phyloP scores from a whole-genome alignment of 2,113 vertebrate genomes.

The Gracilinanus agilis region DNA sequence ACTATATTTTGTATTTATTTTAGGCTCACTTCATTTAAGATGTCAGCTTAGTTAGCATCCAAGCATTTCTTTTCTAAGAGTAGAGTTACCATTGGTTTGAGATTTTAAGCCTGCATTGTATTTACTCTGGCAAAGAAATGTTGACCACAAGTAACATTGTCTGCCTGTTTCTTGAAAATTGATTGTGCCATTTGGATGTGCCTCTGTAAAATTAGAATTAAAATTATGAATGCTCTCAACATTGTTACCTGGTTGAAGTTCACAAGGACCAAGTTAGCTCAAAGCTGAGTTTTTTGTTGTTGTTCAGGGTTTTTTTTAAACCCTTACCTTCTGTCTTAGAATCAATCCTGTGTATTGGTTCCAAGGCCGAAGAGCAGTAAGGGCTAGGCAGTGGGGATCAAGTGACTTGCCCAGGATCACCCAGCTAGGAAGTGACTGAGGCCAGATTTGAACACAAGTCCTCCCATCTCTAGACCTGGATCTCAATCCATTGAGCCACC shows the following conservation, averaged over 20 bases:
- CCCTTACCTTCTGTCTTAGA: no score
- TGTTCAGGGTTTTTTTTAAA: no score
- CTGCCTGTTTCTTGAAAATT: slow-evolving; percentile 35
- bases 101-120: slow-evolving; percentile 62
- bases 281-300: neutral
- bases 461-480: no score
- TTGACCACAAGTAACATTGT: slow-evolving; percentile 58
- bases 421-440: no score
- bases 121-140: slow-evolving; percentile 58
- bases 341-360: no score
- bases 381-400: no score
- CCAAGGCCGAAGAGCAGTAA: no score
- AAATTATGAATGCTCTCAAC: slow-evolving; percentile 47
- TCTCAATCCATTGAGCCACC: no score
- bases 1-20: slow-evolving; percentile 53
- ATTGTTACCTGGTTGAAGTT: neutral
- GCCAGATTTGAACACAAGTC: no score
- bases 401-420: no score
- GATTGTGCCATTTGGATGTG: slow-evolving; percentile 58
- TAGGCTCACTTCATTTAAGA: slow-evolving; percentile 45
- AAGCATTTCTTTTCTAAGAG: slow-evolving; percentile 68
- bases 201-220: slow-evolving; percentile 51
- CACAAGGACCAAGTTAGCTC: neutral
- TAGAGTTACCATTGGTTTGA: slow-evolving; percentile 49
- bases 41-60: slow-evolving; percentile 51